Evolutionary conservation across 2,113 vertebrate genomes (phyloP).

Genomic region (Terrapene triunguis): DNA sequence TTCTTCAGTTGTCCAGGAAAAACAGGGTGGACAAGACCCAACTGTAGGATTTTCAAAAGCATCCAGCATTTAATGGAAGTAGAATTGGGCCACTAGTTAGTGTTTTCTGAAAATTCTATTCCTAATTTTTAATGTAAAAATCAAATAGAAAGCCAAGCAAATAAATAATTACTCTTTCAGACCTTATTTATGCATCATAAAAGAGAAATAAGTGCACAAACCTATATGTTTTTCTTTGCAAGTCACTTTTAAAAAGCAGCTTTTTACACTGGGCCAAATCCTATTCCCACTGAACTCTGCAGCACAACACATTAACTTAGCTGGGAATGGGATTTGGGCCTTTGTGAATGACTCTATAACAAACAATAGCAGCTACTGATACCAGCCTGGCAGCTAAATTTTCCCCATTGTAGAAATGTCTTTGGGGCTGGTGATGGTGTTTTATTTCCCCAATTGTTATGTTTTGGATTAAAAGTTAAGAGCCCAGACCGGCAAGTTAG

Average conservation of each 20-base stretch:
- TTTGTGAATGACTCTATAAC: neutral
- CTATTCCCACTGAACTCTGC: neutral
- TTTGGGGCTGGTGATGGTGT: neutral
- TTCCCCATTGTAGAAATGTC: neutral
- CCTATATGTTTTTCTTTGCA: neutral
- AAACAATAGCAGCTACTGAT: neutral
- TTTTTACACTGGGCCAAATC: neutral
- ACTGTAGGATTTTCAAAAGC: neutral
- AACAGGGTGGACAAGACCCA: too few relatives aligned
- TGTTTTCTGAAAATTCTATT: neutral
- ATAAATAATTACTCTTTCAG: neutral
- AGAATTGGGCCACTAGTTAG: neutral
- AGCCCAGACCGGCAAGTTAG: neutral
- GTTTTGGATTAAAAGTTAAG: neutral
- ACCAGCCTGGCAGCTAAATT: neutral
- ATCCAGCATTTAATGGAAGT: neutral
- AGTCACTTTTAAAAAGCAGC: neutral
- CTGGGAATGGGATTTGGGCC: neutral
- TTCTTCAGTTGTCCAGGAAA: too few relatives aligned
- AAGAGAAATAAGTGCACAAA: neutral
- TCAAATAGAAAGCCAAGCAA: neutral
- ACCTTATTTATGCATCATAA: too few relatives aligned
- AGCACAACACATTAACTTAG: neutral
- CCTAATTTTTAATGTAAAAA: neutral
- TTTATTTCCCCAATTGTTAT: neutral